These are phyloP conservation scores for Slavum lentiscoides DNA, from an alignment of 2,888 invertebrate genomes.

Conservation along the genomic window DNA sequence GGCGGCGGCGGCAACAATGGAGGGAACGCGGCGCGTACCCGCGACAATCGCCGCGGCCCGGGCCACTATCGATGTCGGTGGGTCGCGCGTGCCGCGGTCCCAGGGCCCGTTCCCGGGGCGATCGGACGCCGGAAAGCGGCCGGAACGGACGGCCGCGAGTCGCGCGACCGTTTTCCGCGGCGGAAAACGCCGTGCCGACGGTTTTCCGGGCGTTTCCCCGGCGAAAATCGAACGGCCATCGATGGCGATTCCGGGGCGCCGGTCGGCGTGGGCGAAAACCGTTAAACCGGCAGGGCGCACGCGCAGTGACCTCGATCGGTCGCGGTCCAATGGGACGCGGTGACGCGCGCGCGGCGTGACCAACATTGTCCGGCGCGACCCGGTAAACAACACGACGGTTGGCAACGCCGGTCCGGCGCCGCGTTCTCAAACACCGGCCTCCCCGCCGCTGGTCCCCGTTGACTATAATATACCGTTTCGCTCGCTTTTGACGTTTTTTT, in stretches of 20 bases:
- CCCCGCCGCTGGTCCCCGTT: neutral
- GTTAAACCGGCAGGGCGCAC: slow-evolving; percentile 41
- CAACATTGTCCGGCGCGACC: neutral
- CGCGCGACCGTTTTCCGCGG: neutral
- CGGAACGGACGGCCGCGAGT: neutral
- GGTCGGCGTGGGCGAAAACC: slow-evolving; percentile 47
- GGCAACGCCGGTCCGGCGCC: slow-evolving; percentile 7
- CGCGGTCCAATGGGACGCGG: slow-evolving; percentile 20
- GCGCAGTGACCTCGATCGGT: slow-evolving; percentile 50
- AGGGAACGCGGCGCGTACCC: slow-evolving; percentile 67
- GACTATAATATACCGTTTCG: neutral
- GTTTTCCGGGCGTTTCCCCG: accelerated
- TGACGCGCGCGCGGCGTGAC: slow-evolving; percentile 33
- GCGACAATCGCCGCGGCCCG: slow-evolving; percentile 56
- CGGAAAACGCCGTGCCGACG: neutral
- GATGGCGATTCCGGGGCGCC: neutral
- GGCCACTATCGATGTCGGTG: neutral
- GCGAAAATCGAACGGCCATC: slow-evolving; percentile 31
- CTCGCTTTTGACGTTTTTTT: slow-evolving; percentile 12
- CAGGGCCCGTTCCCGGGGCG: neutral
- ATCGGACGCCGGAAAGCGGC: neutral
- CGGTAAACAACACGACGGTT: slow-evolving; percentile 36
- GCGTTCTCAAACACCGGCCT: neutral
- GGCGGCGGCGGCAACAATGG: slow-evolving; percentile 60
- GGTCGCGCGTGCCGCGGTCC: neutral